These are phyloP conservation scores for Steatornis caripensis DNA, from an alignment of 2,113 vertebrate species.

Conservation along the genomic window DNA sequence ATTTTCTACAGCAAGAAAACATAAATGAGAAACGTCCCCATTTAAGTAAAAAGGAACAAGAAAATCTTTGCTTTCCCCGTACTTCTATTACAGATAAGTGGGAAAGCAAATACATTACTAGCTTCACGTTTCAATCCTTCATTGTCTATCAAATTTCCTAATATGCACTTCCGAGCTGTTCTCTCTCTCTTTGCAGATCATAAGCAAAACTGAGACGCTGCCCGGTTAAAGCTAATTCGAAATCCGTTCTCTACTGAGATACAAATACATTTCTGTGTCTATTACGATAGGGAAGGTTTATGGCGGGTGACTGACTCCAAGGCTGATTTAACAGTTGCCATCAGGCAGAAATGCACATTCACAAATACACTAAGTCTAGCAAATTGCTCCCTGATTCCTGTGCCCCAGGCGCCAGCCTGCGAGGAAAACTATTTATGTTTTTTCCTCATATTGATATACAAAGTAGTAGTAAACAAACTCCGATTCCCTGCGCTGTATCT, in stretches of 20 bases:
- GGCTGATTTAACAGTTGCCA: conserved; percentile 67
- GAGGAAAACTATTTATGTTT: conserved; percentile 65
- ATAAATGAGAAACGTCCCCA: conserved; percentile 28
- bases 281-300: conserved; percentile 37
- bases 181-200: neutral
- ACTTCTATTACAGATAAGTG: conserved; percentile 57
- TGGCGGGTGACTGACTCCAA: conserved; percentile 60
- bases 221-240: conserved; percentile 67
- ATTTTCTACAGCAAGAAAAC: conserved; percentile 58
- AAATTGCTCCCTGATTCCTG: conserved; percentile 70
- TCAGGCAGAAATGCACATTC: conserved; percentile 72
- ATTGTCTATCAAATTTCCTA: conserved; percentile 34
- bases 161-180: neutral
- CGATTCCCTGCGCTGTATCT: conserved; percentile 43
- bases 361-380: conserved; percentile 60
- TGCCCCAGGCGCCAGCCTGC: conserved; percentile 51
- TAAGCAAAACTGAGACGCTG: conserved; percentile 1
- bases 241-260: conserved; percentile 21
- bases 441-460: conserved; percentile 49
- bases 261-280: neutral
- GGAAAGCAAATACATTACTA: conserved; percentile 65
- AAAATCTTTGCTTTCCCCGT: conserved; percentile 51
- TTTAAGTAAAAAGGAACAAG: conserved; percentile 27
- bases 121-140: conserved; percentile 68
- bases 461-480: conserved; percentile 61